A percentile compares a stretch with the other conserved stretches of the same genome.
These are phyloP conservation scores for Panurus biarmicus DNA, from an alignment of 2,113 vertebrate species.

Conservation along the genomic window DNA sequence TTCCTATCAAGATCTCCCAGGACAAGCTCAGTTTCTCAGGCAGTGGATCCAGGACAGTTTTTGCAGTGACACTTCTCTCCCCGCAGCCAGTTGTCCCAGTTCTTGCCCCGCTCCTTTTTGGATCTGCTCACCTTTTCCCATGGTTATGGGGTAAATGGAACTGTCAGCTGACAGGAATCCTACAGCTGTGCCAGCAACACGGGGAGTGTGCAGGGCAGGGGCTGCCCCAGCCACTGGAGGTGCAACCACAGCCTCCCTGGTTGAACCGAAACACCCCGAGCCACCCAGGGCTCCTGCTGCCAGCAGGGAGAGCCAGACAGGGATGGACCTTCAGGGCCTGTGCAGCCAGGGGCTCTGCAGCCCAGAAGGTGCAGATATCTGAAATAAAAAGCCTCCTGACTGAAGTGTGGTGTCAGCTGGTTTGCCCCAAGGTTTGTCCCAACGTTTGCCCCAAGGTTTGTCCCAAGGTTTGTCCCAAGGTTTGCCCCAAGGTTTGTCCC, in stretches of 20 bases:
- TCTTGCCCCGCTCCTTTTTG: not conserved
- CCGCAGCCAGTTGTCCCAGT: not conserved
- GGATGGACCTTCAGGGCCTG: not conserved
- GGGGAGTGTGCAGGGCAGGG: not conserved
- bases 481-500: not conserved
- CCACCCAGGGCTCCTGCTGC: not conserved
- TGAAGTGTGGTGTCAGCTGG: not conserved
- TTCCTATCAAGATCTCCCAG: not conserved
- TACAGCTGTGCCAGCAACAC: not conserved
- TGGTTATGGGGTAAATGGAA: not conserved
- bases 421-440: not conserved
- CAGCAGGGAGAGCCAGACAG: not conserved
- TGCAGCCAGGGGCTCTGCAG: not conserved
- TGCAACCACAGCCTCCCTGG: not conserved
- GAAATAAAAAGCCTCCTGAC: not conserved
- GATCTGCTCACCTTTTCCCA: not conserved
- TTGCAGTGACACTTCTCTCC: not conserved
- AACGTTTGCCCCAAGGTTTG: not conserved
- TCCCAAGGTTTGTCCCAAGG: not conserved
- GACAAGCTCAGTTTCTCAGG: not conserved
- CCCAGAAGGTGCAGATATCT: not conserved
- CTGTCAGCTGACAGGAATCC: not conserved
- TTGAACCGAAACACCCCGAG: not conserved
- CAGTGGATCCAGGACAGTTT: not conserved
- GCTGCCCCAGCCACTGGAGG: not conserved